phyloP scores from a whole-genome alignment of 2,113 vertebrate species.

The Pteropus alecto region DNA sequence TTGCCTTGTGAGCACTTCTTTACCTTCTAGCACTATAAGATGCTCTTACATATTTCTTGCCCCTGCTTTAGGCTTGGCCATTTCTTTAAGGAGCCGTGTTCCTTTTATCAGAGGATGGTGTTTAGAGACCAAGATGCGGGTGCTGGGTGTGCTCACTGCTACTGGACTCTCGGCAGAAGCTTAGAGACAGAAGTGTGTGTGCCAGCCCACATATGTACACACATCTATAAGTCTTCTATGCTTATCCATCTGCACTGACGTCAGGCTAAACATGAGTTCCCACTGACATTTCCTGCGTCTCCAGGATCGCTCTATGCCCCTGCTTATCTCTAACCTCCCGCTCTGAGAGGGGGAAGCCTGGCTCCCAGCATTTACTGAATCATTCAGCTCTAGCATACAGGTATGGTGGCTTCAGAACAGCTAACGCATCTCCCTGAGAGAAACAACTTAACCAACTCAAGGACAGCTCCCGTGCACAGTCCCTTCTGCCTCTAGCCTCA shows the following conservation, averaged over 20 bases:
- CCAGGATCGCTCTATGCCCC: not conserved
- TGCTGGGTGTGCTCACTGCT: not conserved
- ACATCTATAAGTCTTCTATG: fast-evolving
- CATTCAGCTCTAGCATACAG: fast-evolving
- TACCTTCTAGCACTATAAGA: not conserved
- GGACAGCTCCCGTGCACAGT: fast-evolving
- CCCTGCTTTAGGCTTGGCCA: not conserved
- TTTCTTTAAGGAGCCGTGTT: not conserved
- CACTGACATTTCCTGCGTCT: fast-evolving
- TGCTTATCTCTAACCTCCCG: not conserved
- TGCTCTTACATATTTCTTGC: not conserved
- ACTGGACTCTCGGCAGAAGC: not conserved
- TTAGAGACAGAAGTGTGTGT: not conserved
- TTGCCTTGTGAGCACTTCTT: not conserved
- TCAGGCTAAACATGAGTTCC: not conserved
- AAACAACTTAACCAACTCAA: fast-evolving
- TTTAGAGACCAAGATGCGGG: not conserved
- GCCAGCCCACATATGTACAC: fast-evolving
- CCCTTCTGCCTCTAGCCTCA: no score
- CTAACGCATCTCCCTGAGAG: no score
- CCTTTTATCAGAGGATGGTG: not conserved
- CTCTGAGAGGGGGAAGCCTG: no score
- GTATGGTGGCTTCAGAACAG: not conserved
- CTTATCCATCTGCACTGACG: not conserved
- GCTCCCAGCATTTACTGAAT: not conserved